A percentile compares a stretch with the other conserved stretches of the same genome.
Evolutionary conservation across 2,113 vertebrate species (phyloP).

Genomic region (Melanotaenia duboulayi): DNA sequence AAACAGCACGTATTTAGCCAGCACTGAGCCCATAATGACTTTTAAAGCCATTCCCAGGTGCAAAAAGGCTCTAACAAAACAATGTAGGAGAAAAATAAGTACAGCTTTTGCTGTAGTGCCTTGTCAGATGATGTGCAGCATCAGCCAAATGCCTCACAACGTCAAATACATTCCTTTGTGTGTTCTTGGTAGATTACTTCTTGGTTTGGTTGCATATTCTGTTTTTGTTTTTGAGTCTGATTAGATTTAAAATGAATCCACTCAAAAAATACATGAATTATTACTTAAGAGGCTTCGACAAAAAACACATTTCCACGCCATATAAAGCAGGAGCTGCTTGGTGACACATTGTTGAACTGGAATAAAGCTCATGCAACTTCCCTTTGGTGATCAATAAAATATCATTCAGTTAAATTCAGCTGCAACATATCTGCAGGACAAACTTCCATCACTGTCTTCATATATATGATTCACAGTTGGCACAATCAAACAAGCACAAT

Average conservation of each 20-base stretch:
- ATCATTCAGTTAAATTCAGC: too few relatives aligned
- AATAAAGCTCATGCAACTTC: too few relatives aligned
- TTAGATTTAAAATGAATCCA: neutral
- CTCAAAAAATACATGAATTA: too few relatives aligned
- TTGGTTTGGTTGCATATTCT: neutral
- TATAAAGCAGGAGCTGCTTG: neutral
- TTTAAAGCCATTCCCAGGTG: neutral
- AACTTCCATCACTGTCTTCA: too few relatives aligned
- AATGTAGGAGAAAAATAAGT: neutral
- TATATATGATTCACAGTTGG: too few relatives aligned
- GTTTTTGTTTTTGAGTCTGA: neutral
- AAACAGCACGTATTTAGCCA: neutral
- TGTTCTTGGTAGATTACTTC: neutral
- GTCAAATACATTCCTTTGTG: neutral
- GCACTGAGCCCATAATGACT: constrained; percentile 8
- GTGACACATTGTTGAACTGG: too few relatives aligned
- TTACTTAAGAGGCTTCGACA: too few relatives aligned
- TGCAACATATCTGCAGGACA: too few relatives aligned
- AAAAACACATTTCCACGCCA: too few relatives aligned
- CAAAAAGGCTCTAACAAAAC: constrained; percentile 1
- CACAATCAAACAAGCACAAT: too few relatives aligned
- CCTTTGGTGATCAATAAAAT: too few relatives aligned
- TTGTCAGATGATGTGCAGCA: neutral
- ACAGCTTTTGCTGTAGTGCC: neutral
- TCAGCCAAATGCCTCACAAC: neutral